These are phyloP conservation scores for Beroe ovata DNA, from an alignment of 37 sponge, comb jelly and placozoan genomes.

Conservation along the genomic window DNA sequence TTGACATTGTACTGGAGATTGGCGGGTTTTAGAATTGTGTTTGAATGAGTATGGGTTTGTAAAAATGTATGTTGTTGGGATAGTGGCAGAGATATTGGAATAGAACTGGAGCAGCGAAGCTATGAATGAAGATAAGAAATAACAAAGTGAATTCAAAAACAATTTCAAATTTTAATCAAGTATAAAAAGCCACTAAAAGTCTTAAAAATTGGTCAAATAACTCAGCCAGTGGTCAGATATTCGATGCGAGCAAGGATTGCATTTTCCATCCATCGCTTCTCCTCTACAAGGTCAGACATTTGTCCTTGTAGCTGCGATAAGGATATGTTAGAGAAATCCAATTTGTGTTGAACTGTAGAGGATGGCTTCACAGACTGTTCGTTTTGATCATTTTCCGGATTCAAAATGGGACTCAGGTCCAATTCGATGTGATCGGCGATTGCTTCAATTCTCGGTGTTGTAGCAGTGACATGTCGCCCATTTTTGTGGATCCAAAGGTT, in stretches of 20 bases:
- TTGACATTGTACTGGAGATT: background rate
- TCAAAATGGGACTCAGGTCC: background rate
- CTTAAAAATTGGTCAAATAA: no score
- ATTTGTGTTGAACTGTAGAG: background rate
- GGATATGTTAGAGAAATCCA: background rate
- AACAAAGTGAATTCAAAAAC: no score
- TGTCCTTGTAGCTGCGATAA: background rate
- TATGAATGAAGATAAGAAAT: no score
- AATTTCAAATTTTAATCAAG: no score
- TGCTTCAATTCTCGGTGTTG: background rate
- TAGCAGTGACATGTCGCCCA: background rate
- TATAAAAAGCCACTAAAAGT: no score
- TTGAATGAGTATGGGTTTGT: no score
- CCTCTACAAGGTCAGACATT: background rate
- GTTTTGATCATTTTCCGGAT: background rate
- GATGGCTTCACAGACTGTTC: background rate
- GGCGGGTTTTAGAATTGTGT: no score
- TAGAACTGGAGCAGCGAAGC: no score
- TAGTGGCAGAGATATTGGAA: no score
- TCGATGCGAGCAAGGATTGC: conserved; percentile 33
- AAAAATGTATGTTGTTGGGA: no score
- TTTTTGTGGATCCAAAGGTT: background rate
- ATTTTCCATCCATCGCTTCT: conserved; percentile 25
- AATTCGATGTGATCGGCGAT: background rate
- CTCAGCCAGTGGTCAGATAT: conserved; percentile 5